Conservation (phyloP, 2,113 vertebrate genomes). For the Penelope pileata region DNA sequence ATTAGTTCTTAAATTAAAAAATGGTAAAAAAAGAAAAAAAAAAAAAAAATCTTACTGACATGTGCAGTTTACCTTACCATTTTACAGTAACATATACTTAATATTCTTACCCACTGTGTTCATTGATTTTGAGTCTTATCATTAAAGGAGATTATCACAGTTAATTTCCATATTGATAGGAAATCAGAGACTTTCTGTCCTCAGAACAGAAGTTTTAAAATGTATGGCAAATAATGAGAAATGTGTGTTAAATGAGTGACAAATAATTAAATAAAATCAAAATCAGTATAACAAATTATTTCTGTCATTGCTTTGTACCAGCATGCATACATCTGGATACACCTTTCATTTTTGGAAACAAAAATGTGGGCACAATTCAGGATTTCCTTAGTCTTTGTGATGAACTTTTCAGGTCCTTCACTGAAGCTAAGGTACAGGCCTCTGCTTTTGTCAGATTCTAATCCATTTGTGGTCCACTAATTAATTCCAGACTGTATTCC, state of each 20-base stretch:
- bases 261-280: background rate
- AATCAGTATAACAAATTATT: background rate
- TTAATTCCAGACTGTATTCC: background rate
- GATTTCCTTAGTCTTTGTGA: background rate
- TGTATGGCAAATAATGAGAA: background rate
- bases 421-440: background rate
- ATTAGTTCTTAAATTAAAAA: background rate
- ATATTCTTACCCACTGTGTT: background rate
- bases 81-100: background rate
- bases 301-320: background rate
- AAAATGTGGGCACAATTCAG: background rate
- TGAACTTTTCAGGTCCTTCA: background rate
- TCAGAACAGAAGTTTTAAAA: background rate
- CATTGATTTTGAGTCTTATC: background rate
- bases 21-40: too few species aligned
- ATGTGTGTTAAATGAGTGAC: background rate
- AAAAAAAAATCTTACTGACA: background rate
- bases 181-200: background rate
- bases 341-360: background rate
- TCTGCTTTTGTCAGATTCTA: background rate
- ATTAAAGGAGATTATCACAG: background rate
- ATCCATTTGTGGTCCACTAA: background rate
- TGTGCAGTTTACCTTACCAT: background rate
- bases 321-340: background rate
- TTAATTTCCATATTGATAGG: background rate